Evolutionary conservation across 2,113 vertebrate genomes (phyloP).

Genomic region (Oncorhynchus clarkii): DNA sequence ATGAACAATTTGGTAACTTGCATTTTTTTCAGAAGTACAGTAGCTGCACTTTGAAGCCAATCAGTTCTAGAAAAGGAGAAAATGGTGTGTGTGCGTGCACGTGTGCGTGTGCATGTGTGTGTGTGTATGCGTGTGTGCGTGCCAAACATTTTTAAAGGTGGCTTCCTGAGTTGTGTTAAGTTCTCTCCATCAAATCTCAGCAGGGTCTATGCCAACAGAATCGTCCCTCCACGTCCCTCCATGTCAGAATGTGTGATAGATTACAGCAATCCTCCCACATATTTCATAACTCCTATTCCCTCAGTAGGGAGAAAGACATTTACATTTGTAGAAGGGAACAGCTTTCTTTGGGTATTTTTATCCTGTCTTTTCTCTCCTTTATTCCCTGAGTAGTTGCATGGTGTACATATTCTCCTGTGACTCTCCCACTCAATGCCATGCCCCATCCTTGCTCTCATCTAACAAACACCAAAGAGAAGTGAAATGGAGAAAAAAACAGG

Average conservation of each 20-base stretch:
- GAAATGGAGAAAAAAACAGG: no score
- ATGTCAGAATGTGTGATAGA: slow-evolving; percentile 66
- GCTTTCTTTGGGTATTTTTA: slow-evolving; percentile 65
- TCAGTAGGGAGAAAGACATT: slow-evolving; percentile 50
- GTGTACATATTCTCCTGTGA: slow-evolving; percentile 37
- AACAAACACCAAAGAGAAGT: neutral
- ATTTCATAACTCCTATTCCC: slow-evolving; percentile 64
- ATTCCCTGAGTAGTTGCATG: slow-evolving; percentile 38
- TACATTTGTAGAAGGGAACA: slow-evolving; percentile 62
- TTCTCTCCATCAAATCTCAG: slow-evolving; percentile 12
- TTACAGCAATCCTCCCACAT: slow-evolving; percentile 67
- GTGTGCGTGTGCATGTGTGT: neutral
- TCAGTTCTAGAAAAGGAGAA: neutral
- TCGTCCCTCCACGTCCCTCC: slow-evolving; percentile 25
- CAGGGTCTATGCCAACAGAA: slow-evolving; percentile 10
- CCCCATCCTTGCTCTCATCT: slow-evolving; percentile 9
- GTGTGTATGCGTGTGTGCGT: neutral
- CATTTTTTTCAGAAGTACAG: slow-evolving; percentile 44
- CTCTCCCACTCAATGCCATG: slow-evolving; percentile 4
- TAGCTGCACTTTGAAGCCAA: slow-evolving; percentile 1
- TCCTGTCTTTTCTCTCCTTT: slow-evolving; percentile 23
- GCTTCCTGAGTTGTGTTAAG: neutral
- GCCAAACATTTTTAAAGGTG: neutral
- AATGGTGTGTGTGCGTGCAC: neutral
- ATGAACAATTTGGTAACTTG: slow-evolving; percentile 42